A percentile compares a stretch with the other conserved stretches of the same genome.
Evolutionary conservation across 2,797 vertebrate genomes (phyloP).

Genomic region (Leptodactylus fallax): DNA sequence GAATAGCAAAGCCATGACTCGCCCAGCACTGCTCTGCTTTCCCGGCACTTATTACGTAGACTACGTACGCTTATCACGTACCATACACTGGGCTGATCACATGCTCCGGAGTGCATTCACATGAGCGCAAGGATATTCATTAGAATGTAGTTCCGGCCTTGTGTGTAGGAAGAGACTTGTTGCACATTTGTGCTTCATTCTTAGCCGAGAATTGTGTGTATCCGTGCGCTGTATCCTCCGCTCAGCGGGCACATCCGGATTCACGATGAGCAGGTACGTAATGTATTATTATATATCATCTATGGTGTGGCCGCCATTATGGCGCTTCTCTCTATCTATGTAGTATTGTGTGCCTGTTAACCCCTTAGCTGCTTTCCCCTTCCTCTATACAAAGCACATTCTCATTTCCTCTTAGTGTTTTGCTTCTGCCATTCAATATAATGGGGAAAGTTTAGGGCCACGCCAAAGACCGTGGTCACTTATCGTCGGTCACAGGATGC

Average conservation of each 20-base stretch:
- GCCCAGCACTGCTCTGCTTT: neutral
- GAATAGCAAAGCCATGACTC: neutral
- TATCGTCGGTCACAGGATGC: neutral
- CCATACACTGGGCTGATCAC: constrained; percentile 30
- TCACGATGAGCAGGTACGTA: constrained; percentile 17
- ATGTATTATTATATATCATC: neutral
- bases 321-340: neutral
- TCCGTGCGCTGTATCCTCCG: neutral
- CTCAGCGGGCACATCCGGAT: constrained; percentile 8
- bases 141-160: neutral
- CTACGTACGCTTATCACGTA: neutral
- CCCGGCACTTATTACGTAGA: neutral
- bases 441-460: no score
- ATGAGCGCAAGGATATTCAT: constrained; percentile 37
- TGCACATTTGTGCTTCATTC: neutral
- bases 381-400: no score
- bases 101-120: neutral
- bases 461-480: neutral
- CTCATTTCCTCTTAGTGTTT: neutral
- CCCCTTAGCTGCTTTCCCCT: neutral
- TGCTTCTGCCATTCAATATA: neutral
- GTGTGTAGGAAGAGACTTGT: constrained; percentile 54
- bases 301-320: neutral
- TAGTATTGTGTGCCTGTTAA: neutral
- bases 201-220: neutral